Percentiles rank a stretch among this genome's conserved stretches.
Evolutionary conservation across 2,113 vertebrate genomes (phyloP).

Genomic region (Tachuris rubrigastra): DNA sequence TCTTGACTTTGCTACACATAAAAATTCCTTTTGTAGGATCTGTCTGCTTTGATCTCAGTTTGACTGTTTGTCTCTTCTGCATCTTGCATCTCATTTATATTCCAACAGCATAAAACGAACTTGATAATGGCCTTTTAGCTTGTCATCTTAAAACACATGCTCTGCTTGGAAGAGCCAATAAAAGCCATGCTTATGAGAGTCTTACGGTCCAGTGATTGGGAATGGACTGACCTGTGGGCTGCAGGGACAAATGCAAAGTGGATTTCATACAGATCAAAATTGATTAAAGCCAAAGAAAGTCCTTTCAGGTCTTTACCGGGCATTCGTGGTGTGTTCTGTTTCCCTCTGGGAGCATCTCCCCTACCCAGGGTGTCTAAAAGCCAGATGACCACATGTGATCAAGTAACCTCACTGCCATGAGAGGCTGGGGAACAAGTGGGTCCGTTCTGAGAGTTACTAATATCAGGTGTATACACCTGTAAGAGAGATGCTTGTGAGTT

Average conservation of each 20-base stretch:
- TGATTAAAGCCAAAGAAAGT: not conserved
- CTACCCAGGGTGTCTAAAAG: not conserved
- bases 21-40: not conserved
- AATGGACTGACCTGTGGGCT: not conserved
- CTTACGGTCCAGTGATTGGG: not conserved
- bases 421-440: not conserved
- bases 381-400: not conserved
- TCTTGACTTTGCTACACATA: not conserved
- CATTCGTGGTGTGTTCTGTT: not conserved
- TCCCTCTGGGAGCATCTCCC: not conserved
- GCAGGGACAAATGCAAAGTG: not conserved
- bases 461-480: not conserved
- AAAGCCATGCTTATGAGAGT: not conserved
- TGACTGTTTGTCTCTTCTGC: slow-evolving; percentile 13
- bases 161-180: not conserved
- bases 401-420: not conserved
- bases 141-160: slow-evolving; percentile 31
- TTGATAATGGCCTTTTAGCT: slow-evolving; percentile 49
- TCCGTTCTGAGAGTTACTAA: not conserved
- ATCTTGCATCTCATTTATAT: slow-evolving; percentile 35
- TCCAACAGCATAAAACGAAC: slow-evolving; percentile 14
- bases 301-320: not conserved
- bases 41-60: not conserved
- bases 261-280: not conserved
- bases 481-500: not conserved